A percentile compares a stretch with the other conserved stretches of the same genome.
Evolutionary conservation across 1,140 invertebrate genomes (phyloP).

Genomic region (Doryteuthis pealeii): DNA sequence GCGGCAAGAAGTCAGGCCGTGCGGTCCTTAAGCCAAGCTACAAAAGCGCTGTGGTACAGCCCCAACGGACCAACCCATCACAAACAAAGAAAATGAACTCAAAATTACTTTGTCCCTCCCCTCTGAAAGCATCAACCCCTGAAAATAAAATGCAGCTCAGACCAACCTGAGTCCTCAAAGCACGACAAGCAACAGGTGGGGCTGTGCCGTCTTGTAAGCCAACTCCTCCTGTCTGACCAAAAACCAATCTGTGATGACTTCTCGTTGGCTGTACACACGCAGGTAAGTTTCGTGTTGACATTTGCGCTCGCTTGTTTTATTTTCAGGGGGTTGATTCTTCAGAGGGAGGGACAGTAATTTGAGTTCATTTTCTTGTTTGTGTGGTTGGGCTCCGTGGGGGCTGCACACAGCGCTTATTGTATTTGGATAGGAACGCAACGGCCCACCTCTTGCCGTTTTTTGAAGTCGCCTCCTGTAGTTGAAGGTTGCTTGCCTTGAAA

Average conservation of each 20-base stretch:
- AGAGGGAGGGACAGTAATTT: neutral
- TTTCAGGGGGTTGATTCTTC: neutral
- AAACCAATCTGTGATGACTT: constrained; percentile 43
- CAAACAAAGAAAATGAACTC: neutral
- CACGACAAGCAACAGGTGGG: constrained; percentile 25
- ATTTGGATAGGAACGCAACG: neutral
- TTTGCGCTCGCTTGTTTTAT: neutral
- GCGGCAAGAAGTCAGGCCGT: constrained; percentile 13
- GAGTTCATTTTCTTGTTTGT: neutral
- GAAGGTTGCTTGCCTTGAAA: constrained; percentile 43
- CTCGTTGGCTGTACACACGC: constrained; percentile 38
- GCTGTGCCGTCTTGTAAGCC: constrained; percentile 25
- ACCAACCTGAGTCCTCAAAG: constrained; percentile 1
- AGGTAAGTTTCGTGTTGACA: constrained; percentile 24
- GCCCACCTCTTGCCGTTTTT: constrained; percentile 9
- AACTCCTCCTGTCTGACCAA: constrained; percentile 22
- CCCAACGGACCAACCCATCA: neutral
- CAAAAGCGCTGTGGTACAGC: neutral
- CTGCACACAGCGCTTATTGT: neutral
- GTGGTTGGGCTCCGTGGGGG: neutral
- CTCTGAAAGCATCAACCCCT: neutral
- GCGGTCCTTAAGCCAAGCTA: neutral
- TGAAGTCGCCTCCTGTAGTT: constrained; percentile 17
- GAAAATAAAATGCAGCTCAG: constrained; percentile 15
- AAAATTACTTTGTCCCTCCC: neutral